Percentiles rank a stretch among this genome's conserved stretches.
These are phyloP conservation scores for Onychomys torridus DNA, from an alignment of 2,797 vertebrate genomes.

Conservation along the genomic window DNA sequence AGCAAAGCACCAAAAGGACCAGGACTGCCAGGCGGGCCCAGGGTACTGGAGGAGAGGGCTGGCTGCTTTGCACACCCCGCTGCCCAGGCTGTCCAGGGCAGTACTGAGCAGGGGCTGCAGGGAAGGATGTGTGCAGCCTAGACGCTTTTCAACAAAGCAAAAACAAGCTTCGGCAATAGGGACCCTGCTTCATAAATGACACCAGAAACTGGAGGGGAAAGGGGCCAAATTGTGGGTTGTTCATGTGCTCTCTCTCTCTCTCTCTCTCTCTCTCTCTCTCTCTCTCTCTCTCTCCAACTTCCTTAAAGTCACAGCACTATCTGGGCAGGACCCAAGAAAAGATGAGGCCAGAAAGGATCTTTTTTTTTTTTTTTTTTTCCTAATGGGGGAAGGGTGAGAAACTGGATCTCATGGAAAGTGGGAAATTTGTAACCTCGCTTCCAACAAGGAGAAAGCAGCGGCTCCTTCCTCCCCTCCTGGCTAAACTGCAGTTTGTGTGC, in stretches of 20 bases:
- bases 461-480: background rate
- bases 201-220: slow-evolving; percentile 75
- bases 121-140: background rate
- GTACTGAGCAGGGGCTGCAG: background rate
- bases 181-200: slow-evolving; percentile 78
- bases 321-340: slow-evolving; percentile 63
- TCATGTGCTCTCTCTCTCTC: background rate
- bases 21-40: background rate
- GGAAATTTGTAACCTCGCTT: background rate
- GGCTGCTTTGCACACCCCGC: background rate
- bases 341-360: slow-evolving; percentile 16
- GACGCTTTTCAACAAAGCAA: slow-evolving; percentile 42
- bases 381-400: slow-evolving; percentile 16
- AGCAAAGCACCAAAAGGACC: slow-evolving; percentile 6
- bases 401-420: slow-evolving; percentile 44
- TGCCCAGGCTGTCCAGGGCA: background rate
- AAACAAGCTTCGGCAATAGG: slow-evolving; percentile 13
- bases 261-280: slow-evolving; percentile 12
- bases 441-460: background rate
- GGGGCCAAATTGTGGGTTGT: slow-evolving; percentile 71
- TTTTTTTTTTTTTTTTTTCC: background rate
- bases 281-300: slow-evolving; percentile 65
- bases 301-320: slow-evolving; percentile 81
- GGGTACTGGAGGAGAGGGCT: background rate
- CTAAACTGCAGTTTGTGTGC: background rate